These are phyloP conservation scores for Hofmannophila pseudospretella DNA, from an alignment of 2,888 invertebrate species.

Conservation along the genomic window DNA sequence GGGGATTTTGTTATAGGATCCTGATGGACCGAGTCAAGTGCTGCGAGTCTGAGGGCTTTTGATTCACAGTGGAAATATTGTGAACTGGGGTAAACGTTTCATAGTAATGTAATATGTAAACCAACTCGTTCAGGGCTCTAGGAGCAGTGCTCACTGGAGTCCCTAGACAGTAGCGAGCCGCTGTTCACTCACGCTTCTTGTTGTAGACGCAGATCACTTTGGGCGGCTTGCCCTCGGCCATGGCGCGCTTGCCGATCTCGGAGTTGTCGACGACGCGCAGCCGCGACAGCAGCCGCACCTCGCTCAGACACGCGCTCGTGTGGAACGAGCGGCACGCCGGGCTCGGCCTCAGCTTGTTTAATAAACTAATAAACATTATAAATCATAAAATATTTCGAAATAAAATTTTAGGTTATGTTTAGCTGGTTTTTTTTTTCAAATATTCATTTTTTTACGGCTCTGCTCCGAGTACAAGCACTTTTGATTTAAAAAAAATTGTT, in stretches of 20 bases:
- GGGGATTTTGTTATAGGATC: too few relatives aligned
- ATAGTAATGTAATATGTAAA: too few relatives aligned
- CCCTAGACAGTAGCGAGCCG: too few relatives aligned
- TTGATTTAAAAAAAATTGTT: neutral
- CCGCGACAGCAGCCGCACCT: conserved; percentile 86
- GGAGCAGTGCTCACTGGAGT: too few relatives aligned
- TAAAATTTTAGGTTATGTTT: conserved; percentile 19
- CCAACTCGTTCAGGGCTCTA: too few relatives aligned
- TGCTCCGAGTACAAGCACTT: neutral
- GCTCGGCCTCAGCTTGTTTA: conserved; percentile 33
- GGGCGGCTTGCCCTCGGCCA: conserved; percentile 96
- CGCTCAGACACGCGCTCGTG: conserved; percentile 76
- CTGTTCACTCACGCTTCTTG: conserved; percentile 75
- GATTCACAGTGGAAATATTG: too few relatives aligned
- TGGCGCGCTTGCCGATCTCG: conserved; percentile 94
- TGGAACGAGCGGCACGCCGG: conserved; percentile 55
- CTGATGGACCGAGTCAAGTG: too few relatives aligned
- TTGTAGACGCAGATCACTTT: conserved; percentile 96
- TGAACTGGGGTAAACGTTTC: too few relatives aligned
- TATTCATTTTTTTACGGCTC: neutral
- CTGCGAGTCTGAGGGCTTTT: too few relatives aligned
- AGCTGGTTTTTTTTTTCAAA: neutral
- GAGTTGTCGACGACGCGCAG: conserved; percentile 98
- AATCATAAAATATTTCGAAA: neutral
- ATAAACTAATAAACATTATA: conserved; percentile 48